A percentile compares a stretch with the other conserved stretches of the same genome.
Evolutionary conservation across 1,140 invertebrate species (phyloP).

Genomic region (Procambarus clarkii): DNA sequence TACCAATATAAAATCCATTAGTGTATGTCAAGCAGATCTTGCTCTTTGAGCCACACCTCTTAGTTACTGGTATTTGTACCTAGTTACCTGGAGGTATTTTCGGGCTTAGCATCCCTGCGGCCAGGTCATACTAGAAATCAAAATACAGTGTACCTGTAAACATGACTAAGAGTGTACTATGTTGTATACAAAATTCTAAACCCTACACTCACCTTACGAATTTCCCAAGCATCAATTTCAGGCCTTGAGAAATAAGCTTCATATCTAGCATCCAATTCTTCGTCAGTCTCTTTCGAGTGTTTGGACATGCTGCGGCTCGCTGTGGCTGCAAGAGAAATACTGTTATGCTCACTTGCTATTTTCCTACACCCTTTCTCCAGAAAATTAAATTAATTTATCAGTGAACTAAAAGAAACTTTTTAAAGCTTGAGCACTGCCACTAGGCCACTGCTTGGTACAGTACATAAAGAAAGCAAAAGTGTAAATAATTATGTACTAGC

Average conservation of each 20-base stretch:
- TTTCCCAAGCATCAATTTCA: slow-evolving; percentile 97
- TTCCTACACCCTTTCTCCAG: background rate
- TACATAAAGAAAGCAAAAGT: background rate
- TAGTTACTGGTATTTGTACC: too few relatives aligned
- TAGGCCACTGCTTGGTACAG: background rate
- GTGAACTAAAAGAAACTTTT: background rate
- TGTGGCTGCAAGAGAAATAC: slow-evolving; percentile 32
- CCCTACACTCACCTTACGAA: slow-evolving; percentile 81
- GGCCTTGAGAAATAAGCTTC: slow-evolving; percentile 90
- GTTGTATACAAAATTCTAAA: background rate
- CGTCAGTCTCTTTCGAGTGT: slow-evolving; percentile 77
- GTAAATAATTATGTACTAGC: background rate
- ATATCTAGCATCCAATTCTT: slow-evolving; percentile 86
- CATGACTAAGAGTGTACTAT: too few relatives aligned
- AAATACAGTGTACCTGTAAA: too few relatives aligned
- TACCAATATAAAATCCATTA: too few relatives aligned
- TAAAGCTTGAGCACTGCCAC: background rate
- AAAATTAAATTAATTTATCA: background rate
- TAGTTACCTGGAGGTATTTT: too few relatives aligned
- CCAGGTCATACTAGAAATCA: too few relatives aligned
- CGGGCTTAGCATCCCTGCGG: too few relatives aligned
- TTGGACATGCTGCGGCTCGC: slow-evolving; percentile 64
- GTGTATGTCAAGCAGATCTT: too few relatives aligned
- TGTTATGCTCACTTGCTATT: too few relatives aligned
- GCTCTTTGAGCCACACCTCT: too few relatives aligned